phyloP scores from a whole-genome alignment of 2,113 vertebrate genomes.

The Drymodes brunneopygia region DNA sequence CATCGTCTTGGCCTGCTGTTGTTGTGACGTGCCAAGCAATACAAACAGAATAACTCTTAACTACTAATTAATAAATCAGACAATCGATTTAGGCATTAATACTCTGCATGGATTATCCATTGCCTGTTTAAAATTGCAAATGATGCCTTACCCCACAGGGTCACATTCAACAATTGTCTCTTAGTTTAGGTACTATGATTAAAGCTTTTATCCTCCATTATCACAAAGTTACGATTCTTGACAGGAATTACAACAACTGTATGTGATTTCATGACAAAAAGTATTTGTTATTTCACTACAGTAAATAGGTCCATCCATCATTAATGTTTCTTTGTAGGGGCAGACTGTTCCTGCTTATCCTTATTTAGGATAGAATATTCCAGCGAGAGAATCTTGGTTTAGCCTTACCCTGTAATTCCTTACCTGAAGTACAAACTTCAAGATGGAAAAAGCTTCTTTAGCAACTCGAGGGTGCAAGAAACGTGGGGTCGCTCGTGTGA shows the following conservation, averaged over 20 bases:
- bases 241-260: accelerated
- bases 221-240: background rate
- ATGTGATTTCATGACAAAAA: background rate
- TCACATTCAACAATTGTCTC: background rate
- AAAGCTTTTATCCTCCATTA: background rate
- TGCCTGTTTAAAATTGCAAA: background rate
- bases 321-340: accelerated
- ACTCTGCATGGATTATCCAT: background rate
- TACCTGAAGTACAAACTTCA: background rate
- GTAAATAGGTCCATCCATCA: accelerated
- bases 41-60: background rate
- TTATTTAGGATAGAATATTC: background rate
- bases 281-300: background rate
- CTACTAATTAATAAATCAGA: background rate
- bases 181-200: background rate
- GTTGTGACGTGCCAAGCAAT: background rate
- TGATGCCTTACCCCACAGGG: accelerated
- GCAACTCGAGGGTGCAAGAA: background rate
- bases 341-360: background rate
- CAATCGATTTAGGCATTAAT: accelerated
- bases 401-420: background rate
- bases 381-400: background rate
- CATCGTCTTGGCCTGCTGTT: background rate
- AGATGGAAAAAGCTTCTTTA: accelerated
- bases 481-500: accelerated